Conservation (phyloP, 2,888 invertebrate species). For the Torymus tubicola region DNA sequence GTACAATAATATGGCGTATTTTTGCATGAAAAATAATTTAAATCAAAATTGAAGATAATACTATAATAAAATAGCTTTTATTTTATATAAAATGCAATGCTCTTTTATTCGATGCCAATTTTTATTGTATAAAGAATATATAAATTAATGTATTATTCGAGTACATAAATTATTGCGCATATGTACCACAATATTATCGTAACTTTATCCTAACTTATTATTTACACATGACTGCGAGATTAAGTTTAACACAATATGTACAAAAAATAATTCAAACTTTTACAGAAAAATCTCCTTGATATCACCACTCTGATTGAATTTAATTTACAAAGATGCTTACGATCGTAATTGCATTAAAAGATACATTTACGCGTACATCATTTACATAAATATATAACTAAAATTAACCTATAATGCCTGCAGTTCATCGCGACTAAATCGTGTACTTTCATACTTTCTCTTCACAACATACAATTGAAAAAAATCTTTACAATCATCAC, state of each 20-base stretch:
- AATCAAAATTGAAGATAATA: conserved; percentile 11
- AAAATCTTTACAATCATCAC: conserved; percentile 16
- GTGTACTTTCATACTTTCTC: conserved; percentile 13
- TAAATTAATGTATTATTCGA: conserved; percentile 46
- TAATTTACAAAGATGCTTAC: conserved; percentile 51
- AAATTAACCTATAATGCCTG: conserved; percentile 56
- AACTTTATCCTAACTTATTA: conserved; percentile 51
- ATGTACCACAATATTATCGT: conserved; percentile 37
- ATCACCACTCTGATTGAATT: conserved; percentile 38
- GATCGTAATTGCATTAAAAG: conserved; percentile 15
- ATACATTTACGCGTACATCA: conserved; percentile 28
- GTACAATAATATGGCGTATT: conserved; percentile 15
- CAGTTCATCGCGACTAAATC: conserved; percentile 47
- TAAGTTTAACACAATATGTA: conserved; percentile 51
- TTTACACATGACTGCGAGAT: conserved; percentile 55
- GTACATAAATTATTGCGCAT: conserved; percentile 45
- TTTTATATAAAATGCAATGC: conserved; percentile 30
- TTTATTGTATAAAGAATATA: conserved; percentile 27
- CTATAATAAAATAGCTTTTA: not conserved
- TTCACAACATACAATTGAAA: not conserved
- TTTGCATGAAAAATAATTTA: not conserved
- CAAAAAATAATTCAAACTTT: conserved; percentile 46
- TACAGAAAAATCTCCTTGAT: conserved; percentile 35
- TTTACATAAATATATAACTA: conserved; percentile 49
- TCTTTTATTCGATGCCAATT: conserved; percentile 44